Evolutionary conservation across 1,140 invertebrate genomes (phyloP), one percentile per base, ranked within the genome.

Genomic region (Dufourea novaeangliae): DNA sequence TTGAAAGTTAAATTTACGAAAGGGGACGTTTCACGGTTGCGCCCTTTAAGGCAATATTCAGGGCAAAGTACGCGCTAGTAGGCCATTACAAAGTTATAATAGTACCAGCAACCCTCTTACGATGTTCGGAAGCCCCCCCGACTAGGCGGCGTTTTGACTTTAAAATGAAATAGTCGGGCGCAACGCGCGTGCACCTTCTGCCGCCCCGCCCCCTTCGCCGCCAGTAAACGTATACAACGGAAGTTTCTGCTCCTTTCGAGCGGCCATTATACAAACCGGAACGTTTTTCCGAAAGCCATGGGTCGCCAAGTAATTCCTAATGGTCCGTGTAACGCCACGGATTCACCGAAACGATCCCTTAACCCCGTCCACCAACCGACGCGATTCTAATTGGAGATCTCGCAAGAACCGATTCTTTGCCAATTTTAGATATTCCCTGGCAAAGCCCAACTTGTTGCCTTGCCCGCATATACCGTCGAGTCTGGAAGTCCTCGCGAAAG

Each of bases 71-170:
- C 56, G 56, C 72, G 78, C 57, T 46, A 63, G 62, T 79, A 75
- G 72, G 72, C 78, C 78, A 79, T 79, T 79, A 79, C 72, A 63
- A 78, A 78, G 79, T 80, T 80, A 71, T 80, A 80, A 80, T 80
- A 71, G 62, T 78, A 52, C 68, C 25, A 27, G 61, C 57, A 70
- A 70, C 72, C 64, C 72, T 69, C 78, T 79, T 76, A 78, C 57
- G 78, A 63, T 41, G 66, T 73, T 59, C 62, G 52, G 20, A 14
- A 54, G 25, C n/a, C n/a, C n/a, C 54, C 44, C 34, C 8, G 73
- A 25, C 57, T 37, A 41, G 59, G 46, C 61, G 34, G n/a, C 59
- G 67, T 80, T 80, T 80, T 80, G 66, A 80, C 74, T 80, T 80
- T 80, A 78, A 80, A 80, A 80, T 78, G 74, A 80, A 80, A 80